Evolutionary conservation across 2,888 invertebrate species (phyloP).

Genomic region (Abscondita cerata): DNA sequence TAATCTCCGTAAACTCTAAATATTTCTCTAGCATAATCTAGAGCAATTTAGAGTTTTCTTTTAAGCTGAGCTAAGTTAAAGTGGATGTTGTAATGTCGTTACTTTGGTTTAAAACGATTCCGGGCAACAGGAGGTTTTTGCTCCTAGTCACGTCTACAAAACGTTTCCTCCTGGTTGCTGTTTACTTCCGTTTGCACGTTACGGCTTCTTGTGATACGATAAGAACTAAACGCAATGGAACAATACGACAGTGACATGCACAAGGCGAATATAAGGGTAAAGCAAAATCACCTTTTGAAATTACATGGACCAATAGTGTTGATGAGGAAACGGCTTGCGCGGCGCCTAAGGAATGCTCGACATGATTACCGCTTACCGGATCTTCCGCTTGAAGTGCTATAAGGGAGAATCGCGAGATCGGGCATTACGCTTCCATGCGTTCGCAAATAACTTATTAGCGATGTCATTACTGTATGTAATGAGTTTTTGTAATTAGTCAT

Average conservation of each 20-base stretch:
- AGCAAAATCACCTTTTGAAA: constrained; percentile 16
- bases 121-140: constrained; percentile 27
- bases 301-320: constrained; percentile 19
- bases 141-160: constrained; percentile 12
- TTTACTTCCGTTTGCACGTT: constrained; percentile 32
- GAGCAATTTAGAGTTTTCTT: constrained; percentile 27
- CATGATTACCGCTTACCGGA: constrained; percentile 30
- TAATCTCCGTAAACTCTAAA: constrained; percentile 22
- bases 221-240: constrained; percentile 34
- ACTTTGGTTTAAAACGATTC: constrained; percentile 25
- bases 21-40: constrained; percentile 25
- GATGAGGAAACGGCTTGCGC: constrained; percentile 21
- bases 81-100: constrained; percentile 30
- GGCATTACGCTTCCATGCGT: constrained; percentile 28
- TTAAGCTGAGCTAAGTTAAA: constrained; percentile 26
- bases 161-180: constrained; percentile 25
- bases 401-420: constrained; percentile 18
- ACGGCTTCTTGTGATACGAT: constrained; percentile 23
- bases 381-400: constrained; percentile 30
- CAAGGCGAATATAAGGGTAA: constrained; percentile 1
- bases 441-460: constrained; percentile 35
- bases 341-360: constrained; percentile 28
- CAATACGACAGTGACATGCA: constrained; percentile 23
- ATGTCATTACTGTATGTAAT: constrained; percentile 28
- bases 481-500: constrained; percentile 31